These are phyloP conservation scores for Scomber japonicus DNA, from an alignment of 2,113 vertebrate species.

Conservation along the genomic window DNA sequence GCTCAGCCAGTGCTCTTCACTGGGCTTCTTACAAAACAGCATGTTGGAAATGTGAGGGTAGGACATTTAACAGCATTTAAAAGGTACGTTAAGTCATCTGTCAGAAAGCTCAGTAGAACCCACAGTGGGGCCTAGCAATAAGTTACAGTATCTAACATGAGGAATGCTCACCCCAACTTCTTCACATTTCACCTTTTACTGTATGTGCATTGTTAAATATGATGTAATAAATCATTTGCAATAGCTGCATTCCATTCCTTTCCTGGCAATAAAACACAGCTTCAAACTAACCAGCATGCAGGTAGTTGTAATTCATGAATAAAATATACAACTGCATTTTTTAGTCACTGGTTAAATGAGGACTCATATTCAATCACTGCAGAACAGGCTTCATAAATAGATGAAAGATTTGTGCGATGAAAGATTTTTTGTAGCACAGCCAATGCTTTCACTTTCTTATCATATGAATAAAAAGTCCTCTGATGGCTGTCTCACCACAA, in stretches of 20 bases:
- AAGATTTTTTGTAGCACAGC: background rate
- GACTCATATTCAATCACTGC: slow-evolving; percentile 3
- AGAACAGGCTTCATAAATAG: slow-evolving; percentile 9
- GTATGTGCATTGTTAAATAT: too few relatives aligned
- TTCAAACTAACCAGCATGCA: background rate
- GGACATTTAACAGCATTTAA: too few relatives aligned
- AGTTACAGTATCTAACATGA: too few relatives aligned
- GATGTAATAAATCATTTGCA: too few relatives aligned
- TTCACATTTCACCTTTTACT: too few relatives aligned
- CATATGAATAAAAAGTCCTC: slow-evolving; percentile 27
- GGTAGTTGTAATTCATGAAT: slow-evolving; percentile 18
- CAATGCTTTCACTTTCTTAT: background rate
- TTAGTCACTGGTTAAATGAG: slow-evolving; percentile 14
- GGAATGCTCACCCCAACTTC: too few relatives aligned
- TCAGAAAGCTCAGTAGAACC: too few relatives aligned
- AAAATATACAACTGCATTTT: slow-evolving; percentile 24
- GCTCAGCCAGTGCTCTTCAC: background rate
- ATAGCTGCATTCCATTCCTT: too few relatives aligned
- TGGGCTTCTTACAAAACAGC: slow-evolving; percentile 6
- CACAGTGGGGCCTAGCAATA: too few relatives aligned
- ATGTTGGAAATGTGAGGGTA: too few relatives aligned
- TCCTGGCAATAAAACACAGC: too few relatives aligned
- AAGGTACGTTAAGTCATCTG: too few relatives aligned
- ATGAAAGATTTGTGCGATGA: background rate
- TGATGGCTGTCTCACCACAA: background rate